These are phyloP conservation scores for Hypselothyrea guttata DNA, from an alignment of 2,888 invertebrate genomes.

Conservation along the genomic window DNA sequence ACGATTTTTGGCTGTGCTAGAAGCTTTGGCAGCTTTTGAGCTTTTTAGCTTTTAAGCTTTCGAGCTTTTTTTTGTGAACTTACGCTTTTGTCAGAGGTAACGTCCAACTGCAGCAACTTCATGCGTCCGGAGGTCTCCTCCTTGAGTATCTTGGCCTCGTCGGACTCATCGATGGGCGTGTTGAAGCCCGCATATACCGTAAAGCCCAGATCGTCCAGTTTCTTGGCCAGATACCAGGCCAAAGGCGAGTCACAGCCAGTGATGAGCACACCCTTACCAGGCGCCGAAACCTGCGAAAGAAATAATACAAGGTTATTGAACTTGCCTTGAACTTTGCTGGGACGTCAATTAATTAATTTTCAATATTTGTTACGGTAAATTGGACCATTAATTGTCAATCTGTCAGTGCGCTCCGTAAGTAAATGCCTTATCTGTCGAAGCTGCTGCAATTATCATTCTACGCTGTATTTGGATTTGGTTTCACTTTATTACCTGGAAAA, in stretches of 20 bases:
- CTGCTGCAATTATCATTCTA: neutral
- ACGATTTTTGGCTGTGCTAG: no score
- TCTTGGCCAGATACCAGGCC: slow-evolving; percentile 86
- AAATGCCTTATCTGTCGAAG: neutral
- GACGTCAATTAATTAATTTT: slow-evolving; percentile 29
- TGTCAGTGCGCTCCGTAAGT: neutral
- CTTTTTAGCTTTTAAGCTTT: no score
- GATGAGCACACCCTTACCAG: slow-evolving; percentile 91
- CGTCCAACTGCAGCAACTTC: slow-evolving; percentile 90
- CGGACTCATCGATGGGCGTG: slow-evolving; percentile 86
- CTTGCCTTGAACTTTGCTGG: slow-evolving; percentile 8
- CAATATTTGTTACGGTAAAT: slow-evolving; percentile 17
- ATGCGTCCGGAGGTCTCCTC: slow-evolving; percentile 89
- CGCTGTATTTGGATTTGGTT: neutral
- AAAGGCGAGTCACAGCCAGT: slow-evolving; percentile 89
- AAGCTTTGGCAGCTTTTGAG: no score
- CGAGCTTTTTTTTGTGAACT: slow-evolving; percentile 33
- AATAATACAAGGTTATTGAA: slow-evolving; percentile 35
- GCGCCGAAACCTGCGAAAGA: slow-evolving; percentile 87
- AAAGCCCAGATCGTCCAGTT: slow-evolving; percentile 91
- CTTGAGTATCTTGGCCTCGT: slow-evolving; percentile 89
- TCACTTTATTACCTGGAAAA: neutral
- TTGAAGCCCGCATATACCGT: slow-evolving; percentile 93
- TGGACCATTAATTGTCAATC: slow-evolving; percentile 26
- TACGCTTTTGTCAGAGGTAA: slow-evolving; percentile 89